Evolutionary conservation across 2,888 invertebrate species (phyloP).

Genomic region (Xanthorhoe spadicearia): DNA sequence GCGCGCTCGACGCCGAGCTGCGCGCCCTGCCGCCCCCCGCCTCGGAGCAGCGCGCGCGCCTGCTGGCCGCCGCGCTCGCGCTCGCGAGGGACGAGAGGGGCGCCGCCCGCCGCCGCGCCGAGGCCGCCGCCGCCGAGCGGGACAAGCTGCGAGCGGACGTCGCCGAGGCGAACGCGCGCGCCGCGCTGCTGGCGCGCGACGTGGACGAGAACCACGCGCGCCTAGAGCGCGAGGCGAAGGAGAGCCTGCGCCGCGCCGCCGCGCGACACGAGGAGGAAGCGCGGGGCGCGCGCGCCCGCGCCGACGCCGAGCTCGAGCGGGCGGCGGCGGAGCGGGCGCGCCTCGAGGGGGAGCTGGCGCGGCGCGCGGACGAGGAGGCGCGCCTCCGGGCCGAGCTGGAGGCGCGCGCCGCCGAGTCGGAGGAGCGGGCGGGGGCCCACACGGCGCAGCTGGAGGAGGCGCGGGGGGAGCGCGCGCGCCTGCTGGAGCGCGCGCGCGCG

Average conservation of each 20-base stretch:
- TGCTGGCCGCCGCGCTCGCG: constrained; percentile 87
- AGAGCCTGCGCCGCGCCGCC: constrained; percentile 89
- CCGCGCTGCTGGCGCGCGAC: constrained; percentile 93
- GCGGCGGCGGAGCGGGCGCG: constrained; percentile 83
- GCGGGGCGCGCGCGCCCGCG: constrained; percentile 88
- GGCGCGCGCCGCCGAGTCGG: constrained; percentile 43
- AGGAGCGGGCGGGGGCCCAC: constrained; percentile 70
- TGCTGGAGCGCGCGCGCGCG: constrained; percentile 76
- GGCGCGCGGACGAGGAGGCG: constrained; percentile 88
- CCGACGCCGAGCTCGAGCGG: constrained; percentile 90
- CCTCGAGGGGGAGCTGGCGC: constrained; percentile 87
- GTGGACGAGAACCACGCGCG: constrained; percentile 95
- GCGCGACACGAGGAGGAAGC: constrained; percentile 90
- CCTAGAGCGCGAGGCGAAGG: constrained; percentile 90
- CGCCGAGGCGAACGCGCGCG: constrained; percentile 92
- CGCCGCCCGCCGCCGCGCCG: constrained; percentile 89
- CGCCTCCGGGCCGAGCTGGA: constrained; percentile 77
- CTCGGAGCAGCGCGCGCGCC: constrained; percentile 54
- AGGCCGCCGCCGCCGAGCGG: constrained; percentile 89
- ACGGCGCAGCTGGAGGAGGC: constrained; percentile 19
- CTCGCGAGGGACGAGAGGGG: constrained; percentile 89
- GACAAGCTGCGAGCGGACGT: constrained; percentile 92
- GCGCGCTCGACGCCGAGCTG: constrained; percentile 88
- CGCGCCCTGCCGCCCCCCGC: constrained; percentile 52
- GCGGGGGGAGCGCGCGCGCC: constrained; percentile 73